Base-by-base conservation (phyloP, 1,140 invertebrate species). In the Drosophila elegans region DNA sequence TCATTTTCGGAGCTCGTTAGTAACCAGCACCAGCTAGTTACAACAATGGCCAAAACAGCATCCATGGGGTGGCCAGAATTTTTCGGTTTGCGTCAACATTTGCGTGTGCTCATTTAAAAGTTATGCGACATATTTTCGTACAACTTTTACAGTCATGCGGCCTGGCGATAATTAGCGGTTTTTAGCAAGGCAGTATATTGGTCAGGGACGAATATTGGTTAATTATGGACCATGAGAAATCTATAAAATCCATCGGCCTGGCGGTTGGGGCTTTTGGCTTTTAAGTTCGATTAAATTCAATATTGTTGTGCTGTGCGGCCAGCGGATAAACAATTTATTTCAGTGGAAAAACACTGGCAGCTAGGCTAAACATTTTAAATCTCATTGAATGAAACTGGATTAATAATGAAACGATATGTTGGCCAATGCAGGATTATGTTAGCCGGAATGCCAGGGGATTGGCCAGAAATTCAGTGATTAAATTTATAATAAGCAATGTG, bases 121-220 rank as follows among this genome's bases (percentile, higher is more conserved):
- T 81, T 78, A 74, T 69, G 68, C 69, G 56, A 78, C 74, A 78
- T 63, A 77, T 74, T 74, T 52, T 72, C 60, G 69, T 66, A 34
- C 57, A 81, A 73, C 73, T 77, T 72, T 73, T 51, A 42, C 46
- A 53, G 36, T 38, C 61, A 42, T 48, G 73, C 54, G 38, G 53
- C 61, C 9, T 39, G 74, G 46, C 73, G 63, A 77, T 73, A 82
- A 81, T 81, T 81, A 74, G 79, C 69, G 79, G 79, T 77, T 77
- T 77, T 52, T 42, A 60, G 49, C 25, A 41, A 41, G 38, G 42
- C 39, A 44, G 61, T 41, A 49, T 55, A 48, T 46, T 77, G 34
- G 54, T 41, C 44, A 57, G 54, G 53, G 52, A 49, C 55, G 63
- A 56, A 72, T 66, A 64, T 78, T 82, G 74, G 74, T 63, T 74